phyloP scores from a whole-genome alignment of 2,888 invertebrate species.

The Aspidapion aeneum region DNA sequence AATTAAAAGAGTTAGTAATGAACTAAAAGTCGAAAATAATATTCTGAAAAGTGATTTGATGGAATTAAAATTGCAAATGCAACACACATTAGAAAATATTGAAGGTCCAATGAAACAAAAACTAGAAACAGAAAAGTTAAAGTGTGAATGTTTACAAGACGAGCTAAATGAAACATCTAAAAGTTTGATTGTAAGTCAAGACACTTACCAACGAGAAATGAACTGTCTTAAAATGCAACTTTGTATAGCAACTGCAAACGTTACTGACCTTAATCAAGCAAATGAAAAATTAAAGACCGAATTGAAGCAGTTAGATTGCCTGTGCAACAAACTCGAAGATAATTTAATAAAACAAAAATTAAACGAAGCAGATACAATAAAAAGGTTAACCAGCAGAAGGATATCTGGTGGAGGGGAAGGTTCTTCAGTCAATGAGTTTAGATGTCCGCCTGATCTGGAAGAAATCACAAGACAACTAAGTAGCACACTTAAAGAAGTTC shows the following conservation, averaged over 20 bases:
- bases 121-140: slow-evolving; percentile 33
- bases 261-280: slow-evolving; percentile 35
- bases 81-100: slow-evolving; percentile 41
- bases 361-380: slow-evolving; percentile 43
- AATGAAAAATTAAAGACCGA: slow-evolving; percentile 40
- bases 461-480: slow-evolving; percentile 40
- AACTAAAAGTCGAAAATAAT: slow-evolving; percentile 39
- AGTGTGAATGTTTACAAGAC: slow-evolving; percentile 37
- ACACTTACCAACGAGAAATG: slow-evolving; percentile 35
- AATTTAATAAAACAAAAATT: slow-evolving; percentile 45
- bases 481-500: slow-evolving; percentile 36
- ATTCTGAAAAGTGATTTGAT: slow-evolving; percentile 40
- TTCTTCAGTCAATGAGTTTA: slow-evolving; percentile 1
- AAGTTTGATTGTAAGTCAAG: slow-evolving; percentile 29
- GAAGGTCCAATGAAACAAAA: slow-evolving; percentile 41
- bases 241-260: slow-evolving; percentile 35
- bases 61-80: slow-evolving; percentile 41
- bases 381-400: slow-evolving; percentile 27
- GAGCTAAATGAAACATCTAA: slow-evolving; percentile 34
- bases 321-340: slow-evolving; percentile 41
- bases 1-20: slow-evolving; percentile 32
- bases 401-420: neutral
- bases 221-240: slow-evolving; percentile 39
- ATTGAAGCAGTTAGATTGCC: slow-evolving; percentile 32
- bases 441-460: slow-evolving; percentile 32